Conservation (phyloP, 2,888 invertebrate genomes). For the Lissonota sp. region DNA sequence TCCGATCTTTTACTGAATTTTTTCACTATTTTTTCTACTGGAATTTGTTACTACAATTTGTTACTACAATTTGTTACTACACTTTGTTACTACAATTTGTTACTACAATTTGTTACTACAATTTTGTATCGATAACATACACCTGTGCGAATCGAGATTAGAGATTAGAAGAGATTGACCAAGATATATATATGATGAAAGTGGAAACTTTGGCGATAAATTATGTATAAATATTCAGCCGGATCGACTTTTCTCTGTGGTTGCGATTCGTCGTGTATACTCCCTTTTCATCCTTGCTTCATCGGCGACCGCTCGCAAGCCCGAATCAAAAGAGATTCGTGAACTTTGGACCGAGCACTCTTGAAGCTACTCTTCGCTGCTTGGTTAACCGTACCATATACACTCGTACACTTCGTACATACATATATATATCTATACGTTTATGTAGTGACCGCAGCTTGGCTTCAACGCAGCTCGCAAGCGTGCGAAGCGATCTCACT, state of each 20-base stretch:
- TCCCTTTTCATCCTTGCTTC: constrained; percentile 25
- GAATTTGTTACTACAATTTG: too few relatives aligned
- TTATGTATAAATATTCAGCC: constrained; percentile 12
- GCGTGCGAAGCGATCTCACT: constrained; percentile 78
- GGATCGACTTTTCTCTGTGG: constrained; percentile 8
- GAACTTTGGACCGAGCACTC: constrained; percentile 59
- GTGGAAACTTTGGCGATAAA: constrained; percentile 13
- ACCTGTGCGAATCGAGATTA: not conserved
- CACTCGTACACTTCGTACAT: not conserved
- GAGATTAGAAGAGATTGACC: constrained; percentile 24
- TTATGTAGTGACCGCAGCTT: constrained; percentile 16
- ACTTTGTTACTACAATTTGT: too few relatives aligned
- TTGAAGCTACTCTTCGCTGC: constrained; percentile 14
- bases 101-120: too few relatives aligned
- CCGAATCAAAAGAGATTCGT: constrained; percentile 59
- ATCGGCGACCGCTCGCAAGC: constrained; percentile 20
- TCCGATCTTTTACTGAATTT: too few relatives aligned
- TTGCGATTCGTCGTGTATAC: constrained; percentile 6
- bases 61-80: too few relatives aligned
- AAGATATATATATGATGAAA: not conserved
- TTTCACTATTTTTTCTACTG: too few relatives aligned
- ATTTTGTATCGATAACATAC: not conserved
- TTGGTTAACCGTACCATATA: constrained; percentile 18
- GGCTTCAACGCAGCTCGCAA: constrained; percentile 49
- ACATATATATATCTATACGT: constrained; percentile 8